A percentile compares a stretch with the other conserved stretches of the same genome.
Conservation (phyloP, 2,888 invertebrate species). For the Temnothorax rugatulus region DNA sequence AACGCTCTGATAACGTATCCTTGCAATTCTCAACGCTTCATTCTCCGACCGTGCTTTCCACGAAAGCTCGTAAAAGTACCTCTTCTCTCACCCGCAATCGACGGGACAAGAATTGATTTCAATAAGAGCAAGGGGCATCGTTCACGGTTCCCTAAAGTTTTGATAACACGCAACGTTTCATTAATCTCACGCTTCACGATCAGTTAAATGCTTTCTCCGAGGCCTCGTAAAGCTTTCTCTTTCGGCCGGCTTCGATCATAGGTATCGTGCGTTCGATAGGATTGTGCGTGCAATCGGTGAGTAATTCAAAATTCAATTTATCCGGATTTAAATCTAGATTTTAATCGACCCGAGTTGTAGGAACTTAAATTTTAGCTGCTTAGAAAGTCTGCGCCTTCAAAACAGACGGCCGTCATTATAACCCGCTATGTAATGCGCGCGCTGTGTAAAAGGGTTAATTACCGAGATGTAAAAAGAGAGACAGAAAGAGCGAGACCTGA, state of each 20-base stretch:
- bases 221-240: slow-evolving; percentile 42
- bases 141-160: slow-evolving; percentile 15
- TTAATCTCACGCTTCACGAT: slow-evolving; percentile 28
- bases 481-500: background rate
- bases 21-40: background rate
- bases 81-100: background rate
- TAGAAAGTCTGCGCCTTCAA: background rate
- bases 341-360: background rate
- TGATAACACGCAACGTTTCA: slow-evolving; percentile 11
- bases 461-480: background rate
- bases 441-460: slow-evolving; percentile 26
- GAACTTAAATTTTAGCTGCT: background rate
- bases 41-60: background rate
- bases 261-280: background rate
- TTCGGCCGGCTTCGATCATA: background rate
- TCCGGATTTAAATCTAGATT: slow-evolving; percentile 14
- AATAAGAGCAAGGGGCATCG: background rate
- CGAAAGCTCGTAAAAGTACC: slow-evolving; percentile 13
- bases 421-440: background rate
- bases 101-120: slow-evolving; percentile 9
- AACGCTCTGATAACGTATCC: background rate
- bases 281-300: background rate
- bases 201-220: slow-evolving; percentile 37
- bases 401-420: background rate
- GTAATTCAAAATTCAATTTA: slow-evolving; percentile 18